phyloP scores from a whole-genome alignment of 2,888 invertebrate species.

The Callyntrura sp. region DNA sequence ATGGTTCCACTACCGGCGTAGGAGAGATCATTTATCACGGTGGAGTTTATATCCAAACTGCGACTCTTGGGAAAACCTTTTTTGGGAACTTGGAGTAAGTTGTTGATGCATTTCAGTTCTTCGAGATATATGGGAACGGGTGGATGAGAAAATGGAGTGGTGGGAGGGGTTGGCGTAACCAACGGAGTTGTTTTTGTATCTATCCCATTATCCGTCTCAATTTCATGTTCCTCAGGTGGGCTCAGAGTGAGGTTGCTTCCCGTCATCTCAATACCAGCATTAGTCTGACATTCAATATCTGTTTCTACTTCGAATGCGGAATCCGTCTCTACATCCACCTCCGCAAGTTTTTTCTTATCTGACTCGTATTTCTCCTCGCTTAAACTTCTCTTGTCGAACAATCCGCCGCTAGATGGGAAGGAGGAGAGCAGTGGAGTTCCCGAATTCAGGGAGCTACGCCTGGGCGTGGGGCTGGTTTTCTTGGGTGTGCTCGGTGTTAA shows the following conservation, averaged over 20 bases:
- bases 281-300: slow-evolving; percentile 76
- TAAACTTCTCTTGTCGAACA: slow-evolving; percentile 68
- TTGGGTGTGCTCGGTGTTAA: slow-evolving; percentile 83
- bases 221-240: slow-evolving; percentile 57
- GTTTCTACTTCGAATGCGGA: slow-evolving; percentile 83
- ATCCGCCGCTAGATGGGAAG: slow-evolving; percentile 82
- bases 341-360: slow-evolving; percentile 65
- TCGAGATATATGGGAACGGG: slow-evolving; percentile 72
- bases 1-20: slow-evolving; percentile 7
- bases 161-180: slow-evolving; percentile 17
- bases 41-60: slow-evolving; percentile 86
- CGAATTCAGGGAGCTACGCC: slow-evolving; percentile 82
- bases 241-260: slow-evolving; percentile 60
- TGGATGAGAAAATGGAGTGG: slow-evolving; percentile 45
- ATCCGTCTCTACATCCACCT: slow-evolving; percentile 81
- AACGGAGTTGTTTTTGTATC: slow-evolving; percentile 24
- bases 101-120: slow-evolving; percentile 79
- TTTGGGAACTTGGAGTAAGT: slow-evolving; percentile 85
- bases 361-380: slow-evolving; percentile 70
- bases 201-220: slow-evolving; percentile 17
- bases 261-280: slow-evolving; percentile 29
- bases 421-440: slow-evolving; percentile 85
- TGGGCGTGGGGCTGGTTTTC: slow-evolving; percentile 84
- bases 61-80: slow-evolving; percentile 86
- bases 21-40: slow-evolving; percentile 67